Evolutionary conservation across 1,140 invertebrate species (phyloP).

Genomic region (Dendrolimus punctatus): DNA sequence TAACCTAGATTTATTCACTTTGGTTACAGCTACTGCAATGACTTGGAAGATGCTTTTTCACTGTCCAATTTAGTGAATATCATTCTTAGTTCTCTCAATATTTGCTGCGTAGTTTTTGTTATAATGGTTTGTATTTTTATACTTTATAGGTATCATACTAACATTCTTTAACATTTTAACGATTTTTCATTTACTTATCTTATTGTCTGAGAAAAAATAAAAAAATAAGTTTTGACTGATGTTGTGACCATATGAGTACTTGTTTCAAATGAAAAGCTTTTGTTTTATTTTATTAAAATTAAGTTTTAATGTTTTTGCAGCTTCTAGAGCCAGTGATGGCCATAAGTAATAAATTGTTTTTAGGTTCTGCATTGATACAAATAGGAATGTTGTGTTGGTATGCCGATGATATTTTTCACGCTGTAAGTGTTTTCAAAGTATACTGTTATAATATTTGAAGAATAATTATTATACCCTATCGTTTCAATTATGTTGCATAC

Average conservation of each 20-base stretch:
- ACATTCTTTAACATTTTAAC: too few relatives aligned
- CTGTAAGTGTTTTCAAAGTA: slow-evolving; percentile 26
- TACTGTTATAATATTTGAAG: too few relatives aligned
- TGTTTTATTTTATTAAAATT: not conserved
- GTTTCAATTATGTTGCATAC: too few relatives aligned
- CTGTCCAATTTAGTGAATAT: slow-evolving; percentile 55
- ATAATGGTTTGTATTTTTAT: slow-evolving; percentile 44
- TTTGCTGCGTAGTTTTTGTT: slow-evolving; percentile 57
- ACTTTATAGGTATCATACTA: too few relatives aligned
- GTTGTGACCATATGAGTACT: too few relatives aligned
- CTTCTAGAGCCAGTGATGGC: slow-evolving; percentile 53
- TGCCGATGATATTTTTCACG: slow-evolving; percentile 56
- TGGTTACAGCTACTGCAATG: slow-evolving; percentile 49
- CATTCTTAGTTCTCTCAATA: slow-evolving; percentile 57
- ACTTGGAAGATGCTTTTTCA: slow-evolving; percentile 53
- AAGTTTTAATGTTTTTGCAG: slow-evolving; percentile 28
- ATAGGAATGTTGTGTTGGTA: slow-evolving; percentile 60
- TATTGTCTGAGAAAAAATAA: too few relatives aligned
- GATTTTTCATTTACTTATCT: too few relatives aligned
- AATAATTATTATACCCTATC: too few relatives aligned
- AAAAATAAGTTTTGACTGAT: too few relatives aligned
- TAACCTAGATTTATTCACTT: not conserved
- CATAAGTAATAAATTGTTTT: slow-evolving; percentile 56
- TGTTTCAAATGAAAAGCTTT: too few relatives aligned
- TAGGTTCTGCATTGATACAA: slow-evolving; percentile 52